phyloP scores from a whole-genome alignment of 2,113 vertebrate species.

The Proteles cristata region DNA sequence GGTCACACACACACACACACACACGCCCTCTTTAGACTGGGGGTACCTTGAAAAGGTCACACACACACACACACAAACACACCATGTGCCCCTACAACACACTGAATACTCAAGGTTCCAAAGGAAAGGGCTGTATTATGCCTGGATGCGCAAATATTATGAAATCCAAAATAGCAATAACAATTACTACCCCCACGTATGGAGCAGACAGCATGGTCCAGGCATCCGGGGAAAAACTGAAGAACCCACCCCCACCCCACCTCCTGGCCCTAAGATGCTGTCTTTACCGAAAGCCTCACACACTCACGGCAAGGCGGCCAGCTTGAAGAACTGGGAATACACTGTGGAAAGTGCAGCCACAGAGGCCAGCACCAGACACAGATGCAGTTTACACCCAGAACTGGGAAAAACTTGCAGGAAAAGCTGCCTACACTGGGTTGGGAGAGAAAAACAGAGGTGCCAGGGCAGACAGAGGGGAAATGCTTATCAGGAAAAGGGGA shows the following conservation, averaged over 20 bases:
- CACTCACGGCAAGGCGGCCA: neutral
- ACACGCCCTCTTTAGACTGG: rapidly evolving
- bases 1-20: neutral
- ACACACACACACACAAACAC: neutral
- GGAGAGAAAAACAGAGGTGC: neutral
- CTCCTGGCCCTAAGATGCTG: neutral
- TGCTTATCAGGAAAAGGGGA: neutral
- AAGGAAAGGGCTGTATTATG: neutral
- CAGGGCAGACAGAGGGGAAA: neutral
- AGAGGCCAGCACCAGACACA: neutral
- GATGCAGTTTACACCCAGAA: rapidly evolving
- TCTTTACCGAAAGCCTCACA: neutral
- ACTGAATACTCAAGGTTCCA: neutral
- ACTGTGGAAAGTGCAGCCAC: rapidly evolving
- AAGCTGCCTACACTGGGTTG: neutral
- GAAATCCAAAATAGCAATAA: neutral
- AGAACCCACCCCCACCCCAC: neutral
- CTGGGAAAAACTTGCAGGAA: neutral
- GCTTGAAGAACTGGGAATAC: rapidly evolving
- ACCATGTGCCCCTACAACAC: neutral
- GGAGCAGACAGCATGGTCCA: neutral
- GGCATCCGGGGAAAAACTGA: rapidly evolving
- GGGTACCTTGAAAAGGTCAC: neutral
- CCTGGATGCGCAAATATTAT: neutral
- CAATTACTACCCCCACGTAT: rapidly evolving